phyloP scores from a whole-genome alignment of 2,888 invertebrate genomes.

The Dolichopus griseipennis region DNA sequence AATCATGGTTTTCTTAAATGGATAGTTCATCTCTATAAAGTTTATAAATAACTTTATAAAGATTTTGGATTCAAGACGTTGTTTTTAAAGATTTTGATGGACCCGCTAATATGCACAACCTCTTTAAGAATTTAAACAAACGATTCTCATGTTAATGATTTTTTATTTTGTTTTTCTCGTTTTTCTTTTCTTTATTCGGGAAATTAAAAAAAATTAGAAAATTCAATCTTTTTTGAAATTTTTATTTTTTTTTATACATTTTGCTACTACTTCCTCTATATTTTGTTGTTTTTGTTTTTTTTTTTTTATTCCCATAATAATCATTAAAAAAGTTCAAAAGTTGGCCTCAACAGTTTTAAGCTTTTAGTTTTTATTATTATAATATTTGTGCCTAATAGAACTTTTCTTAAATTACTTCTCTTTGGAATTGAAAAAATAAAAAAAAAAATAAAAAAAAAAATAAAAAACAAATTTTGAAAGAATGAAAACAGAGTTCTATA shows the following conservation, averaged over 20 bases:
- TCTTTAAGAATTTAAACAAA: neutral
- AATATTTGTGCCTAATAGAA: neutral
- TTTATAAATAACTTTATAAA: no score
- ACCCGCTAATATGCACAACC: no score
- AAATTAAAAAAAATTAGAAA: neutral
- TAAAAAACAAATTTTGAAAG: no score
- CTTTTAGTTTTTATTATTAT: neutral
- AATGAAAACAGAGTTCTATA: no score
- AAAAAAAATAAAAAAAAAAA: neutral
- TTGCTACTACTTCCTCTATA: no score
- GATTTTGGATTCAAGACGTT: no score
- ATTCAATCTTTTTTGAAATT: neutral
- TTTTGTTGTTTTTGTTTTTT: no score
- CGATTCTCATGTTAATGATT: neutral
- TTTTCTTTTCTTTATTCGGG: neutral
- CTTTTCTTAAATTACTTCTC: neutral
- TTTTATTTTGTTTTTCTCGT: neutral
- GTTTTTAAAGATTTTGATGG: no score
- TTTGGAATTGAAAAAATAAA: neutral
- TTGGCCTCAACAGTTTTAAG: neutral
- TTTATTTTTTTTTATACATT: no score
- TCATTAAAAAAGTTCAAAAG: constrained; percentile 5
- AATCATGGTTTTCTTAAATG: no score
- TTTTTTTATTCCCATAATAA: neutral
- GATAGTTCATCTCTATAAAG: no score